Conservation (phyloP, 2,113 vertebrate genomes). For the Psephotus haematonotus region DNA sequence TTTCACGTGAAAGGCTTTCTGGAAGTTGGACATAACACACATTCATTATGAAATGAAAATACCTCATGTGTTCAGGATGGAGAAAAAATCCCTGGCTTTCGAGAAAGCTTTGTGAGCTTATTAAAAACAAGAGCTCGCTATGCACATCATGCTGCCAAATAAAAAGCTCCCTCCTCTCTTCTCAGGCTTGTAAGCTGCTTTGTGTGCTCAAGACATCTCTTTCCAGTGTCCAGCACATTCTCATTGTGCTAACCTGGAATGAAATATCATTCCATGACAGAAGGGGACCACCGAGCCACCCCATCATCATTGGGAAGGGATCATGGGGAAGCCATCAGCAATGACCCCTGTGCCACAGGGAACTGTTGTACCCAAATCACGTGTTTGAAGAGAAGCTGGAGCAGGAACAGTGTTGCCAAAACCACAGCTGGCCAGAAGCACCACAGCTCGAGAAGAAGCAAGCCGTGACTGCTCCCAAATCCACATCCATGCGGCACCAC, state of each 20-base stretch:
- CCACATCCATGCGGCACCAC: not conserved
- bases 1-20: constrained; percentile 29
- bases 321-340: not conserved
- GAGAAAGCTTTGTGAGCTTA: constrained; percentile 60
- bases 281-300: not conserved
- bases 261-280: not conserved
- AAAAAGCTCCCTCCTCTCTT: constrained; percentile 28
- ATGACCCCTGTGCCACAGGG: not conserved
- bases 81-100: constrained; percentile 53
- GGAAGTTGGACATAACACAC: constrained; percentile 26
- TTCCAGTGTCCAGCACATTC: constrained; percentile 10
- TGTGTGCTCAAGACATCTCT: not conserved
- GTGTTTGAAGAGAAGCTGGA: too few species aligned
- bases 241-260: not conserved
- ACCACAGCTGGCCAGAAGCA: not conserved
- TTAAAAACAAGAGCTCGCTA: constrained; percentile 33
- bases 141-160: not conserved
- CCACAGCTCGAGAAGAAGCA: not conserved
- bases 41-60: constrained; percentile 57
- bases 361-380: too few species aligned
- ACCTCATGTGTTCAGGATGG: constrained; percentile 37
- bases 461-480: not conserved
- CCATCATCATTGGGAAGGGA: not conserved
- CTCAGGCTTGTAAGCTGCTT: constrained; percentile 24
- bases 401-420: not conserved